Base-by-base conservation (phyloP, 2,888 invertebrate species). In the Ecliptopera silaceata region DNA sequence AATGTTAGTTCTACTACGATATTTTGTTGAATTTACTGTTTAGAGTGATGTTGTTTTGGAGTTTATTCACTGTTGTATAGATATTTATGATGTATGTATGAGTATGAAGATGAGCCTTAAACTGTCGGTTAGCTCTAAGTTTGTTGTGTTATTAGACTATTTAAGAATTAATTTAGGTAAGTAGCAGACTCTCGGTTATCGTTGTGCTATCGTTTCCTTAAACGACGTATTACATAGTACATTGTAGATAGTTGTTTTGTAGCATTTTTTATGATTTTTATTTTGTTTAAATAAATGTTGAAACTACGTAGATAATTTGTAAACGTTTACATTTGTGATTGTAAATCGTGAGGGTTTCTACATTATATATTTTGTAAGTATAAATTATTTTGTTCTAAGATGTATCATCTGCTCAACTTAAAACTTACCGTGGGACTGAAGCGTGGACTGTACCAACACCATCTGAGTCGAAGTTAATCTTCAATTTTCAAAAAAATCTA, bases 331-430 rank as follows among this genome's bases (percentile, higher is more conserved):
- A 82, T 80, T 80, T 77, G 79, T 78, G 77, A 71, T 56, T 63
- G 56, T 66, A 59, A 61, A 75, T 69, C 69, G 66, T 79, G 66
- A 78, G 79, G 66, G 79, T 80, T 84, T 87, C 81, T 83, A 82
- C 75, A 77, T 80, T 79, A 79, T 75, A 76, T 85, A 86, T 85
- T 86, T 86, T 90, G 86, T 89, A 90, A 84, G 88, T 88, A 88
- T 88, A 84, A 38, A 80, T 79, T 82, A 80, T 86, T 88, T 81
- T 81, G 86, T 86, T 88, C 77, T 88, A 88, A 88, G 86, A 80
- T 82, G 82, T 82, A 82, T 88, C 78, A 84, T 88, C 88, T 90
- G 91, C 90, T 91, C 91, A 90, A 90, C 84, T 87, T 85, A 80
- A 84, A 85, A 82, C 80, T 86, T 83, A 82, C 77, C 75, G 82